Evolutionary conservation across 1,140 invertebrate species (phyloP).

Genomic region (Drosophila serrata): DNA sequence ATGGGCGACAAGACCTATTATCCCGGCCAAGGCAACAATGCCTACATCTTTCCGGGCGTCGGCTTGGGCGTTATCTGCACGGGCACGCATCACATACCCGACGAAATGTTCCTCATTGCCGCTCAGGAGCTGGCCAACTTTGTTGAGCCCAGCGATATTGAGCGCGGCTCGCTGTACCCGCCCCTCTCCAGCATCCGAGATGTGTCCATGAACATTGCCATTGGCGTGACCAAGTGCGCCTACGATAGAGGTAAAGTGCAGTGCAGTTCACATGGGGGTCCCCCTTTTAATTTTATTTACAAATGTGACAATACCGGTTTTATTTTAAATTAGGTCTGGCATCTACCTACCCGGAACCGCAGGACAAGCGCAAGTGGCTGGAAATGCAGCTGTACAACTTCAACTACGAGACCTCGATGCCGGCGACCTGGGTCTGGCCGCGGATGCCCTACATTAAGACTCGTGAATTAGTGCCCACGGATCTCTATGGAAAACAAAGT

Average conservation of each 20-base stretch:
- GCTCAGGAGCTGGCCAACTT: constrained; percentile 93
- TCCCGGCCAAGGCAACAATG: constrained; percentile 98
- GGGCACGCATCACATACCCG: constrained; percentile 94
- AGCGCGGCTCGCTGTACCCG: constrained; percentile 96
- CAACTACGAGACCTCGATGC: constrained; percentile 92
- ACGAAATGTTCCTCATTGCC: constrained; percentile 96
- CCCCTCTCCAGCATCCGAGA: constrained; percentile 94
- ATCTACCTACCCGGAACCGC: constrained; percentile 93
- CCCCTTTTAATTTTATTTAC: not conserved
- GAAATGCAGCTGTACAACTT: constrained; percentile 92
- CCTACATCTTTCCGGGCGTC: constrained; percentile 97
- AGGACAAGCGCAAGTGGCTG: constrained; percentile 90
- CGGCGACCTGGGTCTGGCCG: constrained; percentile 90
- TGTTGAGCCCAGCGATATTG: constrained; percentile 93
- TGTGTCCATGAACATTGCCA: constrained; percentile 96
- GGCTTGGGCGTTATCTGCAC: constrained; percentile 95
- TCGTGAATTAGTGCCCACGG: constrained; percentile 82
- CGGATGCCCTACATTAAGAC: constrained; percentile 84
- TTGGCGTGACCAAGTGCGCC: constrained; percentile 94
- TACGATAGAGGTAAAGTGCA: constrained; percentile 91
- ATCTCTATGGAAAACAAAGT: constrained; percentile 84
- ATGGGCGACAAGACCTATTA: constrained; percentile 92
- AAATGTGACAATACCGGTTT: constrained; percentile 1
- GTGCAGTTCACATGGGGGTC: not conserved
- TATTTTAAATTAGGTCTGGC: constrained; percentile 89